Conservation (phyloP, 2,888 invertebrate genomes). For the Caenorhabditis sp. region DNA sequence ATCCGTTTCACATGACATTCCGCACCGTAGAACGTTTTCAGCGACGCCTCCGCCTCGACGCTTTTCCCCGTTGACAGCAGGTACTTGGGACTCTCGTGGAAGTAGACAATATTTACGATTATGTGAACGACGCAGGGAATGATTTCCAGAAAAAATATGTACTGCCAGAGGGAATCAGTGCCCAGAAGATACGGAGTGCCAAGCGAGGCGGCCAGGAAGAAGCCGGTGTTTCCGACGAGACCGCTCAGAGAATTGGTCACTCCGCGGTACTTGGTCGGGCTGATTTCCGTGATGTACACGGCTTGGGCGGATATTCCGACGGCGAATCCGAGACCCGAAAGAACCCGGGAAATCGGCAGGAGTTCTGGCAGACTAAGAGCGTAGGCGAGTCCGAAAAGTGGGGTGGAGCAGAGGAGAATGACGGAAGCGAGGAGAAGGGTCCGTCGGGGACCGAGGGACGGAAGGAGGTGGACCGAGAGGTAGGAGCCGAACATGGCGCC, state of each 20-base stretch:
- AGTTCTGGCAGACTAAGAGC: constrained; percentile 56
- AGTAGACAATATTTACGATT: constrained; percentile 23
- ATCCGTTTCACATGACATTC: constrained; percentile 25
- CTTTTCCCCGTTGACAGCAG: constrained; percentile 57
- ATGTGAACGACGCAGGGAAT: constrained; percentile 58
- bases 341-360: constrained; percentile 65
- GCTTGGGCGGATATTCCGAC: constrained; percentile 70
- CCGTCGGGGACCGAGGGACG: constrained; percentile 46
- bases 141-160: constrained; percentile 64
- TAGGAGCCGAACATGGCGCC: constrained; percentile 68
- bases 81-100: constrained; percentile 66
- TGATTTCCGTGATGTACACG: constrained; percentile 72
- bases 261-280: constrained; percentile 69
- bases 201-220: constrained; percentile 66
- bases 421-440: constrained; percentile 59
- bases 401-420: constrained; percentile 46
- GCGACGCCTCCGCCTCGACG: constrained; percentile 58
- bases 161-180: constrained; percentile 63
- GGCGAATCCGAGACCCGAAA: constrained; percentile 72
- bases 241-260: constrained; percentile 71
- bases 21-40: constrained; percentile 48
- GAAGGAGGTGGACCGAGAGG: constrained; percentile 22
- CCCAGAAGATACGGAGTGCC: constrained; percentile 70
- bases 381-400: constrained; percentile 51
- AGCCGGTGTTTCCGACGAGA: constrained; percentile 70